These are phyloP conservation scores for Rhingia rostrata DNA, from an alignment of 2,888 invertebrate species.

Conservation along the genomic window DNA sequence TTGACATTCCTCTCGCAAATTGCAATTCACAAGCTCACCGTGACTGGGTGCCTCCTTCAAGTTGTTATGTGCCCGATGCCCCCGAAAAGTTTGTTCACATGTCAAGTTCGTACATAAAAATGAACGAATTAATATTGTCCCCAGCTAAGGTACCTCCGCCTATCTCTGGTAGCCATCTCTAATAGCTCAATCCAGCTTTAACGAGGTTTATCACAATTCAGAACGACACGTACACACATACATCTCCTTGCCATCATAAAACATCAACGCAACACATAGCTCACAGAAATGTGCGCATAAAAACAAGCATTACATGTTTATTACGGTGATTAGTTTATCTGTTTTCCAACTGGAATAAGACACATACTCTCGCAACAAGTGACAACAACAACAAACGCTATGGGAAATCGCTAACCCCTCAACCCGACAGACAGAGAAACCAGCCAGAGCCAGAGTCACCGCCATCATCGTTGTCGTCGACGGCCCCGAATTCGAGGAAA, in stretches of 20 bases:
- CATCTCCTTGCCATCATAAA: slow-evolving; percentile 31
- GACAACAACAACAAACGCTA: slow-evolving; percentile 57
- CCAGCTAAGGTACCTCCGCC: background rate
- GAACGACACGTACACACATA: background rate
- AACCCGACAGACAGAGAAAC: background rate
- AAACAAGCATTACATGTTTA: slow-evolving; percentile 67
- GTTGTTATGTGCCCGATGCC: too few relatives aligned
- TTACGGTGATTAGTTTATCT: slow-evolving; percentile 72
- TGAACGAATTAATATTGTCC: slow-evolving; percentile 10
- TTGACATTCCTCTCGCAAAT: too few relatives aligned
- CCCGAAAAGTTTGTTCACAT: background rate
- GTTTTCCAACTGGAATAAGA: slow-evolving; percentile 39
- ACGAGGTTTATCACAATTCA: slow-evolving; percentile 21
- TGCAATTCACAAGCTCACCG: too few relatives aligned
- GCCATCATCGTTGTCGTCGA: slow-evolving; percentile 2
- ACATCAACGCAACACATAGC: slow-evolving; percentile 25
- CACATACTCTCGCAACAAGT: slow-evolving; percentile 30
- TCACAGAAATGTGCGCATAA: slow-evolving; percentile 24
- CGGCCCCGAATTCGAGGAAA: slow-evolving; percentile 55
- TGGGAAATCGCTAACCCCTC: slow-evolving; percentile 42
- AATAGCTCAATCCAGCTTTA: slow-evolving; percentile 61
- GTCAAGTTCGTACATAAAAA: slow-evolving; percentile 7
- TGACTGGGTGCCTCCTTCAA: too few relatives aligned
- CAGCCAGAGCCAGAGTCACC: background rate
- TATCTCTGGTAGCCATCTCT: slow-evolving; percentile 29